Percentiles rank a stretch among this genome's conserved stretches.
Conservation (phyloP, 2,888 invertebrate genomes). For the Chymomyza fuscimana region DNA sequence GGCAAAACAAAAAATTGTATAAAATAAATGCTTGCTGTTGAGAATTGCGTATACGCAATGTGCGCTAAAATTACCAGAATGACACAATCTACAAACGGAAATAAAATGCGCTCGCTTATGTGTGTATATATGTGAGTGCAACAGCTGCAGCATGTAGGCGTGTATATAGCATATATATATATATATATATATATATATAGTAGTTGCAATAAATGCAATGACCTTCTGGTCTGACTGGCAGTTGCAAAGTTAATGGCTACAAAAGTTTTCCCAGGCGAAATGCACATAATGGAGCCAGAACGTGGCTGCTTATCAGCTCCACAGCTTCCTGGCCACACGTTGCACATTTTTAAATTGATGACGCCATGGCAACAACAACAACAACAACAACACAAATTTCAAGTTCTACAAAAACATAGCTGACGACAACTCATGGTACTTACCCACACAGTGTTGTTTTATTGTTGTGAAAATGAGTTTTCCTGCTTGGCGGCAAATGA, state of each 20-base stretch:
- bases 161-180: not conserved
- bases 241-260: slow-evolving; percentile 41
- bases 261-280: slow-evolving; percentile 34
- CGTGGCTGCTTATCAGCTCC: slow-evolving; percentile 36
- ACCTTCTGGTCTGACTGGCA: slow-evolving; percentile 49
- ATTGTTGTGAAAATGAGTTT: slow-evolving; percentile 54
- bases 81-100: slow-evolving; percentile 72
- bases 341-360: slow-evolving; percentile 61
- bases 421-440: not conserved
- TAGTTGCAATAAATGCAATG: slow-evolving; percentile 56
- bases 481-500: slow-evolving; percentile 60
- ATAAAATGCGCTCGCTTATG: slow-evolving; percentile 51
- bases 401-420: not conserved
- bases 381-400: slow-evolving; percentile 13
- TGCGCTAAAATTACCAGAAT: slow-evolving; percentile 65
- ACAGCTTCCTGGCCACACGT: not conserved
- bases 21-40: slow-evolving; percentile 39
- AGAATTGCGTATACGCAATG: slow-evolving; percentile 61
- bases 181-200: not conserved
- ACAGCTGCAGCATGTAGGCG: not conserved
- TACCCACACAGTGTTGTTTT: not conserved
- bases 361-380: slow-evolving; percentile 46
- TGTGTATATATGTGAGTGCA: slow-evolving; percentile 16
- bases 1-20: slow-evolving; percentile 14
- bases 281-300: slow-evolving; percentile 2